phyloP scores from a whole-genome alignment of 2,888 invertebrate species.

The Latrodectus elegans region DNA sequence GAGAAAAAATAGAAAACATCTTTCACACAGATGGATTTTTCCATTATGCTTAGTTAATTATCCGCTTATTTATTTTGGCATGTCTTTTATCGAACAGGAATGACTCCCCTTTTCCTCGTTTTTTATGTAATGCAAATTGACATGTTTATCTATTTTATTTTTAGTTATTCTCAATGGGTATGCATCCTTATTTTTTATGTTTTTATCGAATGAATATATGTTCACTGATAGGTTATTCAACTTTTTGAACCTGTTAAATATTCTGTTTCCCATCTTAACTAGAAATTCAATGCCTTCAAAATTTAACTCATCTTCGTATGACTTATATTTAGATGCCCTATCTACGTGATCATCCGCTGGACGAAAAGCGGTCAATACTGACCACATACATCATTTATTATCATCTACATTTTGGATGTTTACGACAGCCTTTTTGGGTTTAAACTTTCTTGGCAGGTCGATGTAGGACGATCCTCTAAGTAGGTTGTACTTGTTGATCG shows the following conservation, averaged over 20 bases:
- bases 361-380: conserved; percentile 65
- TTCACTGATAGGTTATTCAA: conserved; percentile 17
- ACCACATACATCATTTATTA: conserved; percentile 70
- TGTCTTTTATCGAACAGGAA: not conserved
- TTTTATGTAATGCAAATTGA: not conserved
- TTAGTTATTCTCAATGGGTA: too few relatives aligned
- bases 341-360: conserved; percentile 35
- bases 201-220: not conserved
- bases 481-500: conserved; percentile 63
- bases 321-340: conserved; percentile 5
- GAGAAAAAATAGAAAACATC: conserved; percentile 1
- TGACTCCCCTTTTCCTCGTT: not conserved
- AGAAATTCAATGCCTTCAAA: conserved; percentile 38
- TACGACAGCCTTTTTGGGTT: conserved; percentile 67
- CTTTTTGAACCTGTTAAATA: conserved; percentile 25
- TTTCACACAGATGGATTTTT: not conserved
- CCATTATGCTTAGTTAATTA: not conserved
- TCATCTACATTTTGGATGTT: conserved; percentile 71
- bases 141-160: not conserved
- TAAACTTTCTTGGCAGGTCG: conserved; percentile 56
- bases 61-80: not conserved
- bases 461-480: conserved; percentile 67
- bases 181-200: not conserved
- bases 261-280: not conserved
- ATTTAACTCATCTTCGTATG: too few relatives aligned